These are phyloP conservation scores for Oreotrochilus melanogaster DNA, from an alignment of 2,113 vertebrate genomes.

Conservation along the genomic window DNA sequence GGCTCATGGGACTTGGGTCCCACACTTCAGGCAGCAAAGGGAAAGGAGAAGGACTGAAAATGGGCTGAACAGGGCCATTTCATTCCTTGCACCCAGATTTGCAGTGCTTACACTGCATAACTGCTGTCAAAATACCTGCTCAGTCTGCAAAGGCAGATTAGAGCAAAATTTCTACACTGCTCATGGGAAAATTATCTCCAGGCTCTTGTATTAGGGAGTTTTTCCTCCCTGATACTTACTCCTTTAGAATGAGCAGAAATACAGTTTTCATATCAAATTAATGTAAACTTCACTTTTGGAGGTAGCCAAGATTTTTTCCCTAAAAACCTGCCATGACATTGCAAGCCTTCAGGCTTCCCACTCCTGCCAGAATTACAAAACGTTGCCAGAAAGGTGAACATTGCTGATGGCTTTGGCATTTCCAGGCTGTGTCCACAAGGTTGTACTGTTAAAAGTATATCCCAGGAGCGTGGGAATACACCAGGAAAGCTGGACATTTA, in stretches of 20 bases:
- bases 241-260: background rate
- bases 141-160: background rate
- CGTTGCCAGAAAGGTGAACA: background rate
- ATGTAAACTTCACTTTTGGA: background rate
- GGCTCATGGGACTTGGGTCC: accelerated
- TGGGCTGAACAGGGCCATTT: background rate
- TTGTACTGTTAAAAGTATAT: background rate
- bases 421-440: background rate
- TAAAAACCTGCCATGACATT: background rate
- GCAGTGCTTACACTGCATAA: background rate
- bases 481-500: background rate
- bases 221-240: background rate
- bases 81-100: background rate
- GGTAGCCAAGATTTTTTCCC: background rate
- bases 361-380: background rate
- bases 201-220: background rate
- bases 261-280: background rate
- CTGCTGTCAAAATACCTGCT: background rate
- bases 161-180: background rate
- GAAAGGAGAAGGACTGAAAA: background rate
- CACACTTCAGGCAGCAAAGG: background rate
- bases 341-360: background rate
- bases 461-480: background rate
- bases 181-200: background rate
- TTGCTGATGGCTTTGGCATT: background rate